Evolutionary conservation across 2,888 invertebrate species (phyloP), one percentile per base, ranked within the genome.

Genomic region (Hemicrepidius hirtus): DNA sequence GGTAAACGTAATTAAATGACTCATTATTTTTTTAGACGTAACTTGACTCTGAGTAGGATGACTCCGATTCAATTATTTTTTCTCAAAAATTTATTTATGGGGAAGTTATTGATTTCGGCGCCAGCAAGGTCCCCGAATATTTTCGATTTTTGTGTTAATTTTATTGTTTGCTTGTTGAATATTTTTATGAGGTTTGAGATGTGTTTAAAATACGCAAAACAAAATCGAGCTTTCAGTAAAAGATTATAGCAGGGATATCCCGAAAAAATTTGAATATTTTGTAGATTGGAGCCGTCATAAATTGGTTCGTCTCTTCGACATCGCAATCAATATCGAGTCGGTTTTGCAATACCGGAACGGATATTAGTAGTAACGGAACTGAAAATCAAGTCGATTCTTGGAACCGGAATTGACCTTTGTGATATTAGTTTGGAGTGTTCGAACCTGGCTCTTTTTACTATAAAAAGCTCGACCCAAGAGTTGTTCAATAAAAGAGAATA

Each of bases 301-400:
- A 66, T 55, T 66, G 41, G 32, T 57, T 46, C 40, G 53, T 21
- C 24, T 57, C 28, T 46, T 55, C 20, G 55, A 57, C 37, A 18
- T 41, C 20, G 41, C 32, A 55, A 66, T 66, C 66, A 55, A 66
- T 66, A 66, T 41, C 32, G 55, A 50, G 66, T 40, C 41, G 66
- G 66, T 57, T 57, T 44, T 41, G 53, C 41, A 66, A 55, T 44
- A 44, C 66, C 57, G 53, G 55, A 66, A 55, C 64, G 66, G 32
- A 57, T 66, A 66, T 66, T 66, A 66, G 41, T 41, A 57, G 41
- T 20, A 66, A 46, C 66, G 57, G 66, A 66, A 66, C 55, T 18
- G 37, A 57, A 66, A 66, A 66, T 66, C 66, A 66, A 55, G 55
- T 44, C 53, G 55, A 44, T 55, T 44, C 53, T 24, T 32, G 41